A percentile compares a stretch with the other conserved stretches of the same genome.
These are phyloP conservation scores for Liopterus haemorrhoidalis DNA, from an alignment of 2,888 invertebrate genomes.

Conservation along the genomic window DNA sequence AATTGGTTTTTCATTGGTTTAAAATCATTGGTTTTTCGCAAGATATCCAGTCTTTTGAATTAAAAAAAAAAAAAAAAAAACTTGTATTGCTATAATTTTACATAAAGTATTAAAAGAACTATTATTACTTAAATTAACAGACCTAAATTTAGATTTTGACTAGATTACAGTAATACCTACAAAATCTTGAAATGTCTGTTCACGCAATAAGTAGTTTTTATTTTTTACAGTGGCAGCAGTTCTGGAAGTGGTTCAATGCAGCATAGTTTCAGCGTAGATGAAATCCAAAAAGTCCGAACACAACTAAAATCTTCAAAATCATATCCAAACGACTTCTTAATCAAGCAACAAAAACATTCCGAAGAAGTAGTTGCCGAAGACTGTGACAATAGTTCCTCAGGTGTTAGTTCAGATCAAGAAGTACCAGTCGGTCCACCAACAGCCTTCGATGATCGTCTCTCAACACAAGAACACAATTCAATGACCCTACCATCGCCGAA, in stretches of 20 bases:
- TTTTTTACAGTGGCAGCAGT: conserved; percentile 60
- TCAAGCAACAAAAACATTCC: conserved; percentile 47
- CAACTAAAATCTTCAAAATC: conserved; percentile 81
- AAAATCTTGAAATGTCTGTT: neutral
- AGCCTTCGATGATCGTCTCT: conserved; percentile 44
- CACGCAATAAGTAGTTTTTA: too few species aligned
- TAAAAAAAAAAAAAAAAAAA: too few species aligned
- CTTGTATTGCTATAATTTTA: too few species aligned
- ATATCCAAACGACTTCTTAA: conserved; percentile 73
- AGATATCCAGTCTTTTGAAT: too few species aligned
- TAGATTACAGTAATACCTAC: conserved; percentile 23
- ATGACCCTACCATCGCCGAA: conserved; percentile 10
- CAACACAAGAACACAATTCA: conserved; percentile 30
- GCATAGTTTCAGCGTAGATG: conserved; percentile 82
- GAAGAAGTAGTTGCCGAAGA: conserved; percentile 55
- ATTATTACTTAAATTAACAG: conserved; percentile 3
- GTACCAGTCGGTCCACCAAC: conserved; percentile 52
- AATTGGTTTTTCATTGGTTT: too few species aligned
- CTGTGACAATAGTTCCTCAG: conserved; percentile 83
- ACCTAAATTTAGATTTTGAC: conserved; percentile 1
- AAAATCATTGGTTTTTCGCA: too few species aligned
- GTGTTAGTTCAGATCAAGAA: conserved; percentile 83
- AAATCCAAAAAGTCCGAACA: conserved; percentile 80
- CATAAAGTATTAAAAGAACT: too few species aligned
- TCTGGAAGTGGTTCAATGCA: conserved; percentile 69